phyloP scores from a whole-genome alignment of 2,888 invertebrate species.

The Encarsia formosa region DNA sequence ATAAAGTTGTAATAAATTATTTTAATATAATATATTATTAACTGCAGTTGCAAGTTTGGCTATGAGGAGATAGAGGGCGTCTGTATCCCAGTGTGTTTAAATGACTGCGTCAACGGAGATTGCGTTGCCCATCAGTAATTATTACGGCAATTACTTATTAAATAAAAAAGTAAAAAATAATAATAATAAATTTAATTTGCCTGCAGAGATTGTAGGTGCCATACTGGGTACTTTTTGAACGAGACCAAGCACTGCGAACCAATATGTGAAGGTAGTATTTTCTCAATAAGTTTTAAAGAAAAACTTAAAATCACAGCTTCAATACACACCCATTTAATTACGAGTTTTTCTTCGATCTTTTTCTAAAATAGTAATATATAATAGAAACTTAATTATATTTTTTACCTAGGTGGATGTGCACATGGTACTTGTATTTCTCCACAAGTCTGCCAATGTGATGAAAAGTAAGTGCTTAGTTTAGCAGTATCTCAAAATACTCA shows the following conservation, averaged over 20 bases:
- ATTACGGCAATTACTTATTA: too few species aligned
- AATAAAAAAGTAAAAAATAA: too few species aligned
- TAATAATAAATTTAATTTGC: too few species aligned
- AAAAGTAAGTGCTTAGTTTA: constrained; percentile 35
- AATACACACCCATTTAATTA: too few species aligned
- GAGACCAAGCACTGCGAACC: constrained; percentile 41
- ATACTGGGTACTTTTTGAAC: constrained; percentile 38
- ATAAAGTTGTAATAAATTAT: too few species aligned
- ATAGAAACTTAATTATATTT: too few species aligned
- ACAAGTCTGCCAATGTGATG: constrained; percentile 41
- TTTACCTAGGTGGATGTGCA: too few species aligned
- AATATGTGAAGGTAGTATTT: constrained; percentile 44
- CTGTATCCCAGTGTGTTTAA: constrained; percentile 52
- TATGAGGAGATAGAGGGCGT: constrained; percentile 51
- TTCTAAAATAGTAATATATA: too few species aligned
- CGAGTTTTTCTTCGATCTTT: too few species aligned
- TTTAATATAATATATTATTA: too few species aligned
- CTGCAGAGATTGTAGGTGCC: constrained; percentile 41
- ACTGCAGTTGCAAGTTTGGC: constrained; percentile 58
- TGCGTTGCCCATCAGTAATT: constrained; percentile 46
- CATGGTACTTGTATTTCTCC: constrained; percentile 44
- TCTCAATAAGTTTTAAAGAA: too few species aligned
- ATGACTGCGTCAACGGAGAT: constrained; percentile 44
- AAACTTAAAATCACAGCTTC: too few species aligned
- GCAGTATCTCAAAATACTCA: not conserved